Conservation (phyloP, 1,140 invertebrate genomes). For the Carposina sasakii region DNA sequence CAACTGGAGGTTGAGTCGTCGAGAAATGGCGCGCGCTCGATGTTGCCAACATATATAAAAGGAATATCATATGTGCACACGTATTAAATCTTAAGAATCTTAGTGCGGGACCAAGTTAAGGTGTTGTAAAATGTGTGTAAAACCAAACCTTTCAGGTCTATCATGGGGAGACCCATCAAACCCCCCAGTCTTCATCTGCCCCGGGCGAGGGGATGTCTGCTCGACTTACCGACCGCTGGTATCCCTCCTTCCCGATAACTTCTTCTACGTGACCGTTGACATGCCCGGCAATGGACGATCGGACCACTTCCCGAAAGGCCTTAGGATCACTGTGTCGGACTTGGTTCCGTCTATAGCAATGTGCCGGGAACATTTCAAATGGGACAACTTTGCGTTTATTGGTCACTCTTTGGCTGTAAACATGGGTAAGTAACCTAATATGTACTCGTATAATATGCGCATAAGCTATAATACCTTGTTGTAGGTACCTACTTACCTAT, state of each 20-base stretch:
- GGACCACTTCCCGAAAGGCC: slow-evolving; percentile 36
- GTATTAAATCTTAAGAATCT: too few relatives aligned
- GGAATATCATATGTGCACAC: too few relatives aligned
- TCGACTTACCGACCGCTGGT: slow-evolving; percentile 39
- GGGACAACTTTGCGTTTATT: slow-evolving; percentile 39
- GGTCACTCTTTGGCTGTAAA: slow-evolving; percentile 37
- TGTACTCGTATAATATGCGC: background rate
- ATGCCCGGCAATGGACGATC: slow-evolving; percentile 44
- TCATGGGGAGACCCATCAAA: slow-evolving; percentile 38
- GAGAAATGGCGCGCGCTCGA: too few relatives aligned
- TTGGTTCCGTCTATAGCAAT: slow-evolving; percentile 32
- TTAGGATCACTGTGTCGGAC: slow-evolving; percentile 31
- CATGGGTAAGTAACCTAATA: slow-evolving; percentile 27
- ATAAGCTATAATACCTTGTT: too few relatives aligned
- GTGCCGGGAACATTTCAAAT: slow-evolving; percentile 38
- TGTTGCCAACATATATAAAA: too few relatives aligned
- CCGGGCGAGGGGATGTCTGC: slow-evolving; percentile 37
- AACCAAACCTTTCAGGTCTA: slow-evolving; percentile 39
- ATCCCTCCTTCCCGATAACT: slow-evolving; percentile 26
- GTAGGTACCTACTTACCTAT: too few relatives aligned
- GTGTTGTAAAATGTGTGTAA: too few relatives aligned
- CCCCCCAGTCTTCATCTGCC: slow-evolving; percentile 36
- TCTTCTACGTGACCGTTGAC: slow-evolving; percentile 44
- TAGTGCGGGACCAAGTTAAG: too few relatives aligned
- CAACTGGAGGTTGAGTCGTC: too few relatives aligned